Conservation (phyloP, 2,888 invertebrate genomes). For the Perizoma flavofasciatum region DNA sequence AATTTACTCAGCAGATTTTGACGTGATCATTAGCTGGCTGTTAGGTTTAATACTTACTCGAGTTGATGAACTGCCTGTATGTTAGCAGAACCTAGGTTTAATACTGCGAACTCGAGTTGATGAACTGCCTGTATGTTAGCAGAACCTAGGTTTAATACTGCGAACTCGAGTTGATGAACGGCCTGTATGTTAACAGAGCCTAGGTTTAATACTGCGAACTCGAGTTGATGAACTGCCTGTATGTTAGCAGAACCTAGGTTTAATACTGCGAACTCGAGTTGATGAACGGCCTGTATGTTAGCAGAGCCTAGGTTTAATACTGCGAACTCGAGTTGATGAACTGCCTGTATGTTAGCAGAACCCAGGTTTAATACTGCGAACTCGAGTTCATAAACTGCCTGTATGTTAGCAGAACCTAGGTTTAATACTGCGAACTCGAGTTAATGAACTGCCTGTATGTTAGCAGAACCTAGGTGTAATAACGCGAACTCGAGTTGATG, state of each 20-base stretch:
- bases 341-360: not conserved
- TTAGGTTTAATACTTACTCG: constrained; percentile 47
- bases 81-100: constrained; percentile 42
- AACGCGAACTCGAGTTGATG: constrained; percentile 28
- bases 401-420: too few relatives aligned
- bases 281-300: constrained; percentile 7
- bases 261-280: constrained; percentile 37
- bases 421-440: constrained; percentile 40
- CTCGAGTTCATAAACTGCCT: constrained; percentile 55
- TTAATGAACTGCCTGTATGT: constrained; percentile 9
- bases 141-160: constrained; percentile 48
- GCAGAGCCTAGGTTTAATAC: too few relatives aligned
- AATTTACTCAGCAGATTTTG: constrained; percentile 64
- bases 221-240: constrained; percentile 13
- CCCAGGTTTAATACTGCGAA: too few relatives aligned
- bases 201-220: constrained; percentile 47
- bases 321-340: constrained; percentile 23
- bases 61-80: constrained; percentile 11
- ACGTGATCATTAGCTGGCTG: constrained; percentile 55
- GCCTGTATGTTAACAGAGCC: not conserved
- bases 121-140: constrained; percentile 2
- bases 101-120: constrained; percentile 33
- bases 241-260: constrained; percentile 40
- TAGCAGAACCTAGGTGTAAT: constrained; percentile 47
- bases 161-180: constrained; percentile 22